phyloP scores from a whole-genome alignment of 2,113 vertebrate species.

The Clarias magur region DNA sequence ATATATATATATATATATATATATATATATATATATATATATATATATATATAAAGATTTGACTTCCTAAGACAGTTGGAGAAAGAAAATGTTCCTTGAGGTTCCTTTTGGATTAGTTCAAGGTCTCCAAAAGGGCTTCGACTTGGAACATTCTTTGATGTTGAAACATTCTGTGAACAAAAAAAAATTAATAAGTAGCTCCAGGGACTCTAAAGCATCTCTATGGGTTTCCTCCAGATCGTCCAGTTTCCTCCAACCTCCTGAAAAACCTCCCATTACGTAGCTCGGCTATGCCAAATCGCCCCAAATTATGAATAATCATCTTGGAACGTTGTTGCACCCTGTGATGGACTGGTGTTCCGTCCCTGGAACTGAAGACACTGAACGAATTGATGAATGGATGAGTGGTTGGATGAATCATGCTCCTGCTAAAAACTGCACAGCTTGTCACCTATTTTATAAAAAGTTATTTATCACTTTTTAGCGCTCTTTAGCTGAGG shows the following conservation, averaged over 20 bases:
- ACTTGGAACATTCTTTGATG: not conserved
- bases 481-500: conserved; percentile 17
- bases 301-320: not conserved
- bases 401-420: not conserved
- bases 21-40: not conserved
- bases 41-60: not conserved
- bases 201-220: not conserved
- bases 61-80: not conserved
- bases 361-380: not conserved
- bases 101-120: not conserved
- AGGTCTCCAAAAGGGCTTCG: not conserved
- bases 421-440: not conserved
- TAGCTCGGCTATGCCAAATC: not conserved
- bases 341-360: not conserved
- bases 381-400: not conserved
- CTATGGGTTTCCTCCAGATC: not conserved
- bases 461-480: conserved; percentile 38
- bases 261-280: not conserved
- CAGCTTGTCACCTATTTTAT: conserved; percentile 34
- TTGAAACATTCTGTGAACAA: not conserved
- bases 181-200: no score
- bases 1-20: not conserved
- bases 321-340: not conserved
- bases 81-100: not conserved
- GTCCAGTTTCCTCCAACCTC: not conserved